Evolutionary conservation across 1,140 invertebrate species (phyloP).

Genomic region (Drosophila sucinea): DNA sequence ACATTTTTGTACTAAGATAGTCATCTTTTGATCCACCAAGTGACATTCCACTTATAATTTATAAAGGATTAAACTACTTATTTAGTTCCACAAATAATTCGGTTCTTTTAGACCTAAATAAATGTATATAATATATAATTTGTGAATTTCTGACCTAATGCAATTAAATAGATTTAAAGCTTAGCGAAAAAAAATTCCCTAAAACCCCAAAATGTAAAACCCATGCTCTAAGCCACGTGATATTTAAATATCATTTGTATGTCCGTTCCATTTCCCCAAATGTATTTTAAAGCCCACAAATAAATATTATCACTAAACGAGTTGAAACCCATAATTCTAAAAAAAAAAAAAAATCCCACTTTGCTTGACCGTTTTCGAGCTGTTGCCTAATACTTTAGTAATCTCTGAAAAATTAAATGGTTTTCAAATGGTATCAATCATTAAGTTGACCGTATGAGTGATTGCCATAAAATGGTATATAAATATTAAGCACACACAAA

Average conservation of each 20-base stretch:
- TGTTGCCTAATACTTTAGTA: slow-evolving; percentile 39
- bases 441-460: slow-evolving; percentile 61
- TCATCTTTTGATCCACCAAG: too few relatives aligned
- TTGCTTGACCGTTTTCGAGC: slow-evolving; percentile 65
- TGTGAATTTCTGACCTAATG: background rate
- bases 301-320: slow-evolving; percentile 1
- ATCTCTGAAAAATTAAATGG: slow-evolving; percentile 57
- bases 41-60: too few relatives aligned
- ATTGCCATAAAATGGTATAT: slow-evolving; percentile 61
- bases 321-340: background rate
- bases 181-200: background rate
- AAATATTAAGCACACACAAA: slow-evolving; percentile 58
- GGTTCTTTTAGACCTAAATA: too few relatives aligned
- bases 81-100: too few relatives aligned
- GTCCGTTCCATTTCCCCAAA: slow-evolving; percentile 32
- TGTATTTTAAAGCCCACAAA: slow-evolving; percentile 56
- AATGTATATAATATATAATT: too few relatives aligned
- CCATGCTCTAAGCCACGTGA: slow-evolving; percentile 26
- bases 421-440: slow-evolving; percentile 71
- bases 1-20: too few relatives aligned
- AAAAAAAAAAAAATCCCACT: slow-evolving; percentile 16
- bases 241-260: background rate
- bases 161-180: background rate
- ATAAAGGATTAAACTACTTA: too few relatives aligned
- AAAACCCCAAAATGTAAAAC: background rate